Conservation (phyloP, 2,113 vertebrate genomes). For the Phocoena phocoena region DNA sequence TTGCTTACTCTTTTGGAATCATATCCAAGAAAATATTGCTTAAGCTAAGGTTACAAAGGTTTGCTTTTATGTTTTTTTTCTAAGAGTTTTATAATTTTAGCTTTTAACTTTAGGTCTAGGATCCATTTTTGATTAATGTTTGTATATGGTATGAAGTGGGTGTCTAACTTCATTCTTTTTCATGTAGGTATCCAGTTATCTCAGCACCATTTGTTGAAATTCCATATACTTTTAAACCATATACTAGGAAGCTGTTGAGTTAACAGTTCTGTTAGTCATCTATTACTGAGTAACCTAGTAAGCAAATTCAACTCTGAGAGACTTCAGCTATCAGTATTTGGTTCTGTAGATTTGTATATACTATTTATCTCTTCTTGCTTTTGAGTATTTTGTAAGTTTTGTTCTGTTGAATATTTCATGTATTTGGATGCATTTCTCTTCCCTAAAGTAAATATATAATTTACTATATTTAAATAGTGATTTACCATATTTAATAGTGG, state of each 20-base stretch:
- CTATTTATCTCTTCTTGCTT: background rate
- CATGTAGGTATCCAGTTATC: background rate
- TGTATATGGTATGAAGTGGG: background rate
- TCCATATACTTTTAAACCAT: background rate
- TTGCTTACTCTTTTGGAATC: background rate
- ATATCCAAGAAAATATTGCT: background rate
- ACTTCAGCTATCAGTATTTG: background rate
- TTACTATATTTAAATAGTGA: background rate
- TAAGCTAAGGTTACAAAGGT: background rate
- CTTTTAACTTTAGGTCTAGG: background rate
- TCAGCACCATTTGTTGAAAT: background rate
- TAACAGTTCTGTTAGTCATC: background rate
- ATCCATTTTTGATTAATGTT: background rate
- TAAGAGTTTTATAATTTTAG: background rate
- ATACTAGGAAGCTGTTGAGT: background rate
- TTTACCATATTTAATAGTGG: background rate
- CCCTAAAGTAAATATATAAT: background rate
- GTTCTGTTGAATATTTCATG: background rate
- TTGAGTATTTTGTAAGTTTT: conserved; percentile 18
- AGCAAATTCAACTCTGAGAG: conserved; percentile 3
- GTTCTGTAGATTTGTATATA: background rate
- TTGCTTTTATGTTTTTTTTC: background rate
- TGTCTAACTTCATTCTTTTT: background rate
- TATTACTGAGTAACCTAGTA: background rate
- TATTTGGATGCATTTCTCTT: background rate